phyloP scores from a whole-genome alignment of 2,113 vertebrate genomes.

The Cyanistes caeruleus region DNA sequence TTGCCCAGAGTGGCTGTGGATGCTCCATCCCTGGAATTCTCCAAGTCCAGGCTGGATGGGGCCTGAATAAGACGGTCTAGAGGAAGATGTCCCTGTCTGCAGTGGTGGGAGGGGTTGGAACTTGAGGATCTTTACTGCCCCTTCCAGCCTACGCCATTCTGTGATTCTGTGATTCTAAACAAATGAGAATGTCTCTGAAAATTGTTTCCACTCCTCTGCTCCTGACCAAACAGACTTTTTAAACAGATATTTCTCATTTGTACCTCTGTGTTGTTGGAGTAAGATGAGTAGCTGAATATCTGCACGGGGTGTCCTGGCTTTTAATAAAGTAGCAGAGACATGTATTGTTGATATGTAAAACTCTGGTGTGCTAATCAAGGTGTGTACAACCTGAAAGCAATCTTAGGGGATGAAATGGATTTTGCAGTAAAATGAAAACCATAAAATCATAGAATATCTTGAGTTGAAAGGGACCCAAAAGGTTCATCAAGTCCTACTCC shows the following conservation, averaged over 20 bases:
- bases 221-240: background rate
- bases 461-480: background rate
- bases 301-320: background rate
- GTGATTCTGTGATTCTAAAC: background rate
- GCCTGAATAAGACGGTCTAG: background rate
- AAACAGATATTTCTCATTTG: background rate
- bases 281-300: background rate
- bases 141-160: background rate
- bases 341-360: background rate
- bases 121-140: background rate
- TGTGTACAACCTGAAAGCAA: background rate
- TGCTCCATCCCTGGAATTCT: background rate
- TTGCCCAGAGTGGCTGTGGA: background rate
- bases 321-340: background rate
- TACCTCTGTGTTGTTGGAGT: background rate
- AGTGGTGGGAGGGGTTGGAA: accelerated
- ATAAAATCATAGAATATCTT: background rate
- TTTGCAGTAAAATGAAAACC: background rate
- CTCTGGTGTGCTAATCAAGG: background rate
- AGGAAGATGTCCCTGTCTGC: background rate
- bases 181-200: background rate
- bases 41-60: background rate
- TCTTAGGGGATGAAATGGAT: background rate
- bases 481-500: background rate
- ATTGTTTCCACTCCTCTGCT: background rate